Conservation (phyloP, 2,113 vertebrate species). For the Australoheros scitulus region DNA sequence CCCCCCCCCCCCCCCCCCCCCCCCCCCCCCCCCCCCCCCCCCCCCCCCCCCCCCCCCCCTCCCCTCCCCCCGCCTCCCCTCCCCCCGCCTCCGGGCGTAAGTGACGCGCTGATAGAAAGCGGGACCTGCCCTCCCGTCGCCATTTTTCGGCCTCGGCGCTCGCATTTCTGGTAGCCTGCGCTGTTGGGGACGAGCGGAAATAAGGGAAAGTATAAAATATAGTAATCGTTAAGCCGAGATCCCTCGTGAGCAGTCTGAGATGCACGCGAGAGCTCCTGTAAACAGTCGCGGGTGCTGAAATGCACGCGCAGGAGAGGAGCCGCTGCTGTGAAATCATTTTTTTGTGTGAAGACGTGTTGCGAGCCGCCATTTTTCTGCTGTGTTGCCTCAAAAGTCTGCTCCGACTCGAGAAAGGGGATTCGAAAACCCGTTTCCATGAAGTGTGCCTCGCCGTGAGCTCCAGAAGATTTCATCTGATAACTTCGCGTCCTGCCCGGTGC, state of each 20-base stretch:
- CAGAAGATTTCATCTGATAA: slow-evolving; percentile 17
- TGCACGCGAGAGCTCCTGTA: slow-evolving; percentile 6
- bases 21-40: slow-evolving; percentile 5
- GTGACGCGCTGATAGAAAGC: slow-evolving; percentile 69
- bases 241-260: not conserved
- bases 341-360: slow-evolving; percentile 81
- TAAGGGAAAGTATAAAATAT: slow-evolving; percentile 45
- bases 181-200: slow-evolving; percentile 50
- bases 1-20: not conserved
- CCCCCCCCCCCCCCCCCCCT: slow-evolving; percentile 12
- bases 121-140: slow-evolving; percentile 83
- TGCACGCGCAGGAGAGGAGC: slow-evolving; percentile 42
- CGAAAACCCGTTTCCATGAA: slow-evolving; percentile 53
- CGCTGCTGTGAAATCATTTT: slow-evolving; percentile 53
- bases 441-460: slow-evolving; percentile 31
- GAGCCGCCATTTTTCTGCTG: slow-evolving; percentile 81
- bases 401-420: slow-evolving; percentile 59
- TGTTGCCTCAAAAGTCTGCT: slow-evolving; percentile 73
- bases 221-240: not conserved
- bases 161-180: slow-evolving; percentile 47
- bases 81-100: slow-evolving; percentile 35
- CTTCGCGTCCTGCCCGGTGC: slow-evolving; percentile 2
- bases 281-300: slow-evolving; percentile 8
- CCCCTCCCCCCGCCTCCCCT: not conserved
- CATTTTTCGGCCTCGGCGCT: slow-evolving; percentile 77